These are phyloP conservation scores for Mastomys coucha DNA, from an alignment of 2,113 vertebrate species.

Conservation along the genomic window DNA sequence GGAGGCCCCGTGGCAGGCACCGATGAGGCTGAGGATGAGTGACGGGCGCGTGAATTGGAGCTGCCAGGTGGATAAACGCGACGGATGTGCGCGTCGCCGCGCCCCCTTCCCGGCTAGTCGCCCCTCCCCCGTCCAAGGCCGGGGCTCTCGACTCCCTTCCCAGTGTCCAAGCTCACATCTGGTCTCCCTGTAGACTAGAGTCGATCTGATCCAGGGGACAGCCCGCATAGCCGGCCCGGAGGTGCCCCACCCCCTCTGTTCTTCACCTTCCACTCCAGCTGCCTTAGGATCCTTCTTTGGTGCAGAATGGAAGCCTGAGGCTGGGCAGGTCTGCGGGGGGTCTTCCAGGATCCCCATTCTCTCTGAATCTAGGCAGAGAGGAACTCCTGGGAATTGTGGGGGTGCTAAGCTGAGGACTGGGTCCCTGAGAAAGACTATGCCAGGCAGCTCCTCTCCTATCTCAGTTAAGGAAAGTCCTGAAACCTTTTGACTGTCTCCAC, in stretches of 20 bases:
- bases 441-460: background rate
- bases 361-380: constrained; percentile 6
- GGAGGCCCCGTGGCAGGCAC: background rate
- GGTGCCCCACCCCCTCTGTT: background rate
- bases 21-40: constrained; percentile 67
- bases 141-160: fast-evolving
- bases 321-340: background rate
- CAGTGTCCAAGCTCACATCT: background rate
- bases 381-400: background rate
- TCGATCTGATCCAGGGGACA: background rate
- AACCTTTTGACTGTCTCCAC: background rate
- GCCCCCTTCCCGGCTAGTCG: background rate
- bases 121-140: background rate
- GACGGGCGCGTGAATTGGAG: constrained; percentile 69
- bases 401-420: background rate
- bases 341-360: background rate
- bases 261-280: background rate
- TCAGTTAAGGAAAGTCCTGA: background rate
- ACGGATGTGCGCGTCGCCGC: constrained; percentile 4
- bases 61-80: constrained; percentile 78
- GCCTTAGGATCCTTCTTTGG: background rate
- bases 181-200: background rate
- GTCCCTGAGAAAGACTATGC: background rate
- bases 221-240: background rate
- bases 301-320: background rate